A percentile compares a stretch with the other conserved stretches of the same genome.
Conservation (phyloP, 2,113 vertebrate species). For the Grammomys dolichurus region DNA sequence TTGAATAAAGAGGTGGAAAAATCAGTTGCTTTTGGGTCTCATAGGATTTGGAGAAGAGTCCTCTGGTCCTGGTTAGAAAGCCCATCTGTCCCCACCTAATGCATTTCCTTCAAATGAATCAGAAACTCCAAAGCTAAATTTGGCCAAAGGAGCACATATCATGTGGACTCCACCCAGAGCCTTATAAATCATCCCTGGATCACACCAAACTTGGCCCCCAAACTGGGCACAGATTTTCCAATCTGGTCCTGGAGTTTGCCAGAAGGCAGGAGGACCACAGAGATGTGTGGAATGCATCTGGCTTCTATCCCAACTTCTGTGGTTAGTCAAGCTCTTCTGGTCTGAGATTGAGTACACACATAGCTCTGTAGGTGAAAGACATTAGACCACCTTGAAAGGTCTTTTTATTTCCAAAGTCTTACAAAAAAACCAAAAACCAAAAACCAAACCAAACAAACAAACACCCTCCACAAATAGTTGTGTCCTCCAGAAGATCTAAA, state of each 20-base stretch:
- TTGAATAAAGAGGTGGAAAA: constrained; percentile 51
- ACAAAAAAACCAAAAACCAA: not conserved
- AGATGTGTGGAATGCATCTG: constrained; percentile 72
- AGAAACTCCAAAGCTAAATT: constrained; percentile 70
- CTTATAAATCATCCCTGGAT: constrained; percentile 72
- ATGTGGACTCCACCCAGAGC: constrained; percentile 72
- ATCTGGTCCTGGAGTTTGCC: constrained; percentile 75
- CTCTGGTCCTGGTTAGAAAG: constrained; percentile 54
- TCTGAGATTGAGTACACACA: constrained; percentile 59
- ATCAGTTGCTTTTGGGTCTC: constrained; percentile 38
- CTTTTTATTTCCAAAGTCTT: constrained; percentile 11
- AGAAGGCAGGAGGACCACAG: constrained; percentile 77
- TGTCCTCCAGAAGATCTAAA: not conserved
- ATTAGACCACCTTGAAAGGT: constrained; percentile 63
- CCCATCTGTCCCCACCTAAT: constrained; percentile 75
- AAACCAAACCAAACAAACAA: too few relatives aligned
- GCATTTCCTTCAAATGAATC: constrained; percentile 72
- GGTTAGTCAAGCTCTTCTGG: constrained; percentile 71
- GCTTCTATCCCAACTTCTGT: constrained; percentile 75
- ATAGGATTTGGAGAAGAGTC: constrained; percentile 49
- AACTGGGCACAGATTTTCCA: constrained; percentile 72
- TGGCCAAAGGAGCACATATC: constrained; percentile 72
- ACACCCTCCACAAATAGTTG: not conserved
- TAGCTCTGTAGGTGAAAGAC: constrained; percentile 15
- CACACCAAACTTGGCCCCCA: constrained; percentile 75